Conservation (phyloP, 2,113 vertebrate genomes). For the Gnathonemus longibarbis region DNA sequence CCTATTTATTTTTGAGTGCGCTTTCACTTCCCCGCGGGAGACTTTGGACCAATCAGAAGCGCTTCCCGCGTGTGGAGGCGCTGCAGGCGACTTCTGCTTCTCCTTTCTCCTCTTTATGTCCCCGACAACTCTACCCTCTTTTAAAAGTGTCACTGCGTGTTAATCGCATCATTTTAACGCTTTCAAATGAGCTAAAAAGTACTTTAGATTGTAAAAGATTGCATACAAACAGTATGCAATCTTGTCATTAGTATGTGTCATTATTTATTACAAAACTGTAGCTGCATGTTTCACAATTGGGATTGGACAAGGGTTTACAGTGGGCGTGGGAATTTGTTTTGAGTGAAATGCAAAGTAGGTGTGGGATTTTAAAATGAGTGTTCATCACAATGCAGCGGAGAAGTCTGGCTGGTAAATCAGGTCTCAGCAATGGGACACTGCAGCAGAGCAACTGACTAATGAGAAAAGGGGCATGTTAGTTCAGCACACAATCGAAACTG, state of each 20-base stretch:
- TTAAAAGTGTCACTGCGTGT: slow-evolving; percentile 25
- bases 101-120: slow-evolving; percentile 18
- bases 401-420: slow-evolving; percentile 6
- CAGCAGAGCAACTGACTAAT: background rate
- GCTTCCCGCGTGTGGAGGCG: slow-evolving; percentile 9
- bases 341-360: background rate
- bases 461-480: background rate
- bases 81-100: slow-evolving; percentile 30
- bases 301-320: background rate
- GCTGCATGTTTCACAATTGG: background rate
- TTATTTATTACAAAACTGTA: background rate
- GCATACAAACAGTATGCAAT: too few species aligned
- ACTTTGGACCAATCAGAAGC: slow-evolving; percentile 37
- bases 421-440: background rate
- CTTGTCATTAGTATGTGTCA: background rate
- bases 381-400: background rate
- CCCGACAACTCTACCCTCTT: background rate
- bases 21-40: slow-evolving; percentile 31
- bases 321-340: background rate
- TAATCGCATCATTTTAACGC: background rate
- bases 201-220: too few species aligned
- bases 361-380: background rate
- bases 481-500: background rate
- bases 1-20: slow-evolving; percentile 36
- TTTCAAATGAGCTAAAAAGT: background rate